Evolutionary conservation across 2,888 invertebrate genomes (phyloP).

Genomic region (Cephus nigrinus): DNA sequence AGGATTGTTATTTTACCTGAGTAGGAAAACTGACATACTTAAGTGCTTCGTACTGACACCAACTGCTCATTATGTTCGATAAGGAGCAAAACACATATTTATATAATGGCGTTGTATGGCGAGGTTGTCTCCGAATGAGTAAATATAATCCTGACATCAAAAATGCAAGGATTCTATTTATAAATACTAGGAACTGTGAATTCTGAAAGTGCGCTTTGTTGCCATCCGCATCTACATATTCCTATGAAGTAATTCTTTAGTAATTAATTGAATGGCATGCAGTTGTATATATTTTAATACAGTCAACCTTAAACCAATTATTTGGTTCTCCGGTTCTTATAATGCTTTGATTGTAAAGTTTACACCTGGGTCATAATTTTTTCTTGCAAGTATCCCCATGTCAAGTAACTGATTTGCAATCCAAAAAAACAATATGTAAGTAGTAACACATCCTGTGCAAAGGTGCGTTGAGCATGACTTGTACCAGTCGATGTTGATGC

Average conservation of each 20-base stretch:
- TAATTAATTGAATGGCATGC: not conserved
- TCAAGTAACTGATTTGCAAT: conserved; percentile 89
- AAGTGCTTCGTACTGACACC: conserved; percentile 99
- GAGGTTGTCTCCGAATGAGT: conserved; percentile 71
- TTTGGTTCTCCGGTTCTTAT: not conserved
- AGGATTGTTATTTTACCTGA: conserved; percentile 72
- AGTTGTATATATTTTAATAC: not conserved
- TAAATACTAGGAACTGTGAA: conserved; percentile 96
- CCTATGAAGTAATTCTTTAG: conserved; percentile 63
- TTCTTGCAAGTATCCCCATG: conserved; percentile 98
- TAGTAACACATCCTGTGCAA: conserved; percentile 71
- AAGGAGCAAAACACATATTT: conserved; percentile 96
- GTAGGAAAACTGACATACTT: conserved; percentile 99
- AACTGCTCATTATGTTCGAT: conserved; percentile 97
- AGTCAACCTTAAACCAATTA: not conserved
- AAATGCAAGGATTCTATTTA: conserved; percentile 92
- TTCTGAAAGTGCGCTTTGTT: conserved; percentile 83
- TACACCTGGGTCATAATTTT: conserved; percentile 93
- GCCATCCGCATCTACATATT: conserved; percentile 75
- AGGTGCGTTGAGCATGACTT: conserved; percentile 64
- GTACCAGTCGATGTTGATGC: conserved; percentile 44
- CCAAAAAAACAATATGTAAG: conserved; percentile 86
- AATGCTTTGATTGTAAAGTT: not conserved
- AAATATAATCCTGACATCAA: conserved; percentile 77
- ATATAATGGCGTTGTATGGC: conserved; percentile 88